phyloP scores from a whole-genome alignment of 1,140 invertebrate species.

The Calycopis cecrops region DNA sequence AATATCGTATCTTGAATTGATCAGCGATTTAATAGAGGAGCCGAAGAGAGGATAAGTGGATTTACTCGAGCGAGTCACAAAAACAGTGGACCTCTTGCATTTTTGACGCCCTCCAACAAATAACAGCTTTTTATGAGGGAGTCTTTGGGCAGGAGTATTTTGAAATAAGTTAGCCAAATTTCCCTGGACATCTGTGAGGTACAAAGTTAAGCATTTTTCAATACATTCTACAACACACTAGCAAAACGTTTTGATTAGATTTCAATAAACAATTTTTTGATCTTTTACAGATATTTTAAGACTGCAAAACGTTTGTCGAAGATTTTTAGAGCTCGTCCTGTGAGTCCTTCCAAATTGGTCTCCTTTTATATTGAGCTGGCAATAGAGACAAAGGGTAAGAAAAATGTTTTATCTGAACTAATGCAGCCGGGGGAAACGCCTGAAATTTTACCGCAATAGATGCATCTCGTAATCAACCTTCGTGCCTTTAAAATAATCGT shows the following conservation, averaged over 20 bases:
- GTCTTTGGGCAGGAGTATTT: too few species aligned
- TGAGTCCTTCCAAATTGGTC: conserved; percentile 13
- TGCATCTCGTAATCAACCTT: not conserved
- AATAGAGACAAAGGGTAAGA: not conserved
- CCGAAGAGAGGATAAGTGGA: too few species aligned
- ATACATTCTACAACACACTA: not conserved
- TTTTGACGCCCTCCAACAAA: too few species aligned
- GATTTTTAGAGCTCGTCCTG: conserved; percentile 21
- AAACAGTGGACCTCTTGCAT: too few species aligned
- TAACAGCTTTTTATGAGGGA: too few species aligned
- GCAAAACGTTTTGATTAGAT: not conserved
- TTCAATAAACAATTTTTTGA: not conserved
- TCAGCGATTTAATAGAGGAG: too few species aligned
- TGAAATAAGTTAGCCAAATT: too few species aligned
- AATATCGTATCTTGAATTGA: too few species aligned
- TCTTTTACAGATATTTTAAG: conserved; percentile 21
- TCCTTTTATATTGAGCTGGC: conserved; percentile 3
- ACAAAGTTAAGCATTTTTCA: too few species aligned
- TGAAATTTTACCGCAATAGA: not conserved
- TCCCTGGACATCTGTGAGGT: too few species aligned
- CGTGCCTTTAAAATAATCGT: not conserved
- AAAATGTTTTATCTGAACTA: not conserved
- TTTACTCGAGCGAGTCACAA: too few species aligned
- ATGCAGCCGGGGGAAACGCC: not conserved
- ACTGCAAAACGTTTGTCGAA: conserved; percentile 18